These are phyloP conservation scores for Machimus atricapillus DNA, from an alignment of 2,888 invertebrate species.

Conservation along the genomic window DNA sequence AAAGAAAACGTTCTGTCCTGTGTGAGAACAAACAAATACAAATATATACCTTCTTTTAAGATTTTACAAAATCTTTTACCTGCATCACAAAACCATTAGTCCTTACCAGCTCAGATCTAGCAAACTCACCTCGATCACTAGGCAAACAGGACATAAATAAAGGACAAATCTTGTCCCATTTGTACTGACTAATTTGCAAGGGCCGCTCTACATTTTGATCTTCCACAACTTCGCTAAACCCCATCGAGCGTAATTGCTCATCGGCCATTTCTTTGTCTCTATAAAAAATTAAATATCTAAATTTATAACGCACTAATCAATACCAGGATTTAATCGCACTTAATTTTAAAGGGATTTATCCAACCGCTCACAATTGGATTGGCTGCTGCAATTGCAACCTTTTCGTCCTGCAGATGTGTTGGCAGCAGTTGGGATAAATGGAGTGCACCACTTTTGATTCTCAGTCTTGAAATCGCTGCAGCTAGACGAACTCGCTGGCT, in stretches of 20 bases:
- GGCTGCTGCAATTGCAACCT: conserved; percentile 67
- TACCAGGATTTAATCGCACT: conserved; percentile 60
- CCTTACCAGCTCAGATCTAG: conserved; percentile 66
- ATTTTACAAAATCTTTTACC: conserved; percentile 55
- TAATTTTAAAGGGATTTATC: conserved; percentile 78
- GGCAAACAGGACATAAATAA: conserved; percentile 67
- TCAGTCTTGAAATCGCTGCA: conserved; percentile 77
- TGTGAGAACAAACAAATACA: not conserved
- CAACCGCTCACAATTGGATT: conserved; percentile 74
- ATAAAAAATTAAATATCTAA: not conserved
- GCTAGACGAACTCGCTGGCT: conserved; percentile 72
- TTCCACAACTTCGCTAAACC: conserved; percentile 49
- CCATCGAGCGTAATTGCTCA: conserved; percentile 41
- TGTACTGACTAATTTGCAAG: conserved; percentile 55
- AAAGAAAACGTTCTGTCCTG: conserved; percentile 83
- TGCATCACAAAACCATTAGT: conserved; percentile 68
- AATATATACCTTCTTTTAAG: not conserved
- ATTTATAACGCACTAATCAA: conserved; percentile 44
- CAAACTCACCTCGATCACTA: conserved; percentile 64
- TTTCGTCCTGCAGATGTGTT: conserved; percentile 73
- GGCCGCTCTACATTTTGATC: conserved; percentile 47
- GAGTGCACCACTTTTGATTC: conserved; percentile 77
- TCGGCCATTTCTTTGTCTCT: conserved; percentile 50
- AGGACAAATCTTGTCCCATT: conserved; percentile 64
- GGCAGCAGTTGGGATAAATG: conserved; percentile 75